Evolutionary conservation across 2,797 vertebrate species (phyloP).

Genomic region (Pantherophis alleghaniensis): DNA sequence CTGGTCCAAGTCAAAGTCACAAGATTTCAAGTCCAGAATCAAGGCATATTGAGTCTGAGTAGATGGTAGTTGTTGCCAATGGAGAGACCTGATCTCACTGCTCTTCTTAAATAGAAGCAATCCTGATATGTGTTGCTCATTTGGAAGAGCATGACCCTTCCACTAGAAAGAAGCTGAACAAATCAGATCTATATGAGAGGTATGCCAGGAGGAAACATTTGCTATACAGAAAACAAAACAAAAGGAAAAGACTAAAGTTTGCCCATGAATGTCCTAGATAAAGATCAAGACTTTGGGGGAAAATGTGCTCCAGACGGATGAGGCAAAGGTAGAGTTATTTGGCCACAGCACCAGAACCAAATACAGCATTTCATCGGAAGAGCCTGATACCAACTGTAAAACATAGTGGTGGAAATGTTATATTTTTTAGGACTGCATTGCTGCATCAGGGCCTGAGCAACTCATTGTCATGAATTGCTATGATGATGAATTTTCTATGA

Average conservation of each 20-base stretch:
- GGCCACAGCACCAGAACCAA: background rate
- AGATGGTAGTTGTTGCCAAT: background rate
- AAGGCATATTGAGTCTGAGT: background rate
- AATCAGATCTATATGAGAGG: background rate
- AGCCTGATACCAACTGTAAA: background rate
- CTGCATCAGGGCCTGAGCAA: background rate
- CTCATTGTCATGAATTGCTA: background rate
- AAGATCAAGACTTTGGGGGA: background rate
- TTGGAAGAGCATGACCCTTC: background rate
- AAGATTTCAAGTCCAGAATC: background rate
- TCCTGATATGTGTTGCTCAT: background rate
- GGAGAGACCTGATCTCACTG: background rate
- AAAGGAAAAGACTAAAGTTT: background rate
- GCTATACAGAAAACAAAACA: background rate
- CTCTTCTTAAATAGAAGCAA: background rate
- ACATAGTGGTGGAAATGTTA: background rate
- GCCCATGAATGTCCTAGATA: background rate
- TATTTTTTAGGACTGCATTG: background rate
- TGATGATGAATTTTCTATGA: background rate
- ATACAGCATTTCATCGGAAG: background rate
- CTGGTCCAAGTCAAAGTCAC: background rate
- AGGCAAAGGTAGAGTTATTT: background rate
- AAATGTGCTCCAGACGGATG: background rate
- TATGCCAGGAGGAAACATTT: background rate
- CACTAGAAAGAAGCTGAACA: background rate